A percentile compares a stretch with the other conserved stretches of the same genome.
phyloP scores from a whole-genome alignment of 2,888 invertebrate species.

The Lysandra bellargus region DNA sequence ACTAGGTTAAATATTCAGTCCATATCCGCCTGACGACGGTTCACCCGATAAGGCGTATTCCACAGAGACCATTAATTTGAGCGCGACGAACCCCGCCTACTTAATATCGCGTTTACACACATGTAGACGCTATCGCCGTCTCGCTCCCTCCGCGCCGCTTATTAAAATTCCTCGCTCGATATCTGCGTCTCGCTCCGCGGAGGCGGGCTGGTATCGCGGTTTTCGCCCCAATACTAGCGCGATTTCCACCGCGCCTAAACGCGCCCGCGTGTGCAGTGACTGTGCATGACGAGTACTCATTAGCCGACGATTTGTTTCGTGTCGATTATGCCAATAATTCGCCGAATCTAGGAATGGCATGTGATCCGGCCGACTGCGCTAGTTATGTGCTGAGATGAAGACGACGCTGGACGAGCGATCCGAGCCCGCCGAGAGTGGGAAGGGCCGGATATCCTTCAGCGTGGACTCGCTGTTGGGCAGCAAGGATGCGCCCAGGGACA shows the following conservation, averaged over 20 bases:
- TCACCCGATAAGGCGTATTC: constrained; percentile 72
- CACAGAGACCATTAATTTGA: constrained; percentile 75
- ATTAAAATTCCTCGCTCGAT: constrained; percentile 78
- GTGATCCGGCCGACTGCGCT: constrained; percentile 41
- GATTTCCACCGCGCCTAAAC: constrained; percentile 74
- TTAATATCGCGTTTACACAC: constrained; percentile 76
- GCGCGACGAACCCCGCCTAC: constrained; percentile 79
- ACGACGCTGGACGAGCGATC: constrained; percentile 76
- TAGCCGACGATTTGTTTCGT: neutral
- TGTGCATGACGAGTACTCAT: constrained; percentile 9
- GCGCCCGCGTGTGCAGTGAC: constrained; percentile 29
- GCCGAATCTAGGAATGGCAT: constrained; percentile 8
- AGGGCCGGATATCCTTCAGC: constrained; percentile 87
- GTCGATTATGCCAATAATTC: neutral
- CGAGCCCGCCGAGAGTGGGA: constrained; percentile 75
- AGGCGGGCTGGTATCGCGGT: constrained; percentile 60
- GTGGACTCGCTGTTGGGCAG: constrained; percentile 83
- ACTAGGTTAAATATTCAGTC: constrained; percentile 40
- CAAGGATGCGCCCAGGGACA: constrained; percentile 59
- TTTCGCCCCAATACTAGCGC: constrained; percentile 74
- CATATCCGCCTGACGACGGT: constrained; percentile 41
- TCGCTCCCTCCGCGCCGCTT: constrained; percentile 75
- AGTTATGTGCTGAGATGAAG: constrained; percentile 74
- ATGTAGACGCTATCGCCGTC: constrained; percentile 72
- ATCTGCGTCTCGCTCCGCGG: constrained; percentile 73